A percentile compares a stretch with the other conserved stretches of the same genome.
These are phyloP conservation scores for Calliphora vicina DNA, from an alignment of 1,140 invertebrate genomes.

Conservation along the genomic window DNA sequence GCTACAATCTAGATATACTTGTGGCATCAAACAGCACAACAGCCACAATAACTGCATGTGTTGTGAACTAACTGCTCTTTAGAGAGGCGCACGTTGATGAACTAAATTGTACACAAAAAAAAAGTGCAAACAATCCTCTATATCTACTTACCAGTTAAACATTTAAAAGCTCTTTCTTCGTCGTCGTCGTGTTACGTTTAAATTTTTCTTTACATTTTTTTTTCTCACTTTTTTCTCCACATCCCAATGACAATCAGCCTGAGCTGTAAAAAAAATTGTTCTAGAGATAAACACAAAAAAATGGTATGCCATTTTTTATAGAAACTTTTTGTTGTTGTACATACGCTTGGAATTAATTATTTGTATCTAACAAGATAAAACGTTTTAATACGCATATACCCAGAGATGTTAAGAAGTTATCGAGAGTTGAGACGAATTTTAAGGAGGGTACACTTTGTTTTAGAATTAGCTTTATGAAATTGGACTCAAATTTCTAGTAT, in stretches of 20 bases:
- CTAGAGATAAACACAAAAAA: neutral
- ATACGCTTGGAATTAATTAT: constrained; percentile 1
- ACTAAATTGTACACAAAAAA: neutral
- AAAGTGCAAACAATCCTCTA: neutral
- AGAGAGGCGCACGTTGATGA: neutral
- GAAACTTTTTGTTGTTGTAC: neutral
- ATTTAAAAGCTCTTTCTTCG: neutral
- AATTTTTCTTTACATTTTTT: neutral
- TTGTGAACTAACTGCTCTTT: neutral
- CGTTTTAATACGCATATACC: neutral
- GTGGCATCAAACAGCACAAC: neutral
- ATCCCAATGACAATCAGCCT: neutral
- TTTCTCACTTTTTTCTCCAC: no score
- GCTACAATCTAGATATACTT: neutral
- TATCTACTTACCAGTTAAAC: neutral
- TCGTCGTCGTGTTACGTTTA: neutral
- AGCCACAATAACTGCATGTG: neutral
- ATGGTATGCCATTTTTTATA: neutral
- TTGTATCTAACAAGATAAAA: constrained; percentile 10
- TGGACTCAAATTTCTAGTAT: no score
- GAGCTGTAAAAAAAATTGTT: neutral
- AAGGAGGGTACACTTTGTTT: no score
- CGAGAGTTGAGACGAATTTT: no score
- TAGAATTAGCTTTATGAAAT: no score
- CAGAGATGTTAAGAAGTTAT: no score